Conservation (phyloP, 2,888 invertebrate genomes). For the Limenitis camilla region DNA sequence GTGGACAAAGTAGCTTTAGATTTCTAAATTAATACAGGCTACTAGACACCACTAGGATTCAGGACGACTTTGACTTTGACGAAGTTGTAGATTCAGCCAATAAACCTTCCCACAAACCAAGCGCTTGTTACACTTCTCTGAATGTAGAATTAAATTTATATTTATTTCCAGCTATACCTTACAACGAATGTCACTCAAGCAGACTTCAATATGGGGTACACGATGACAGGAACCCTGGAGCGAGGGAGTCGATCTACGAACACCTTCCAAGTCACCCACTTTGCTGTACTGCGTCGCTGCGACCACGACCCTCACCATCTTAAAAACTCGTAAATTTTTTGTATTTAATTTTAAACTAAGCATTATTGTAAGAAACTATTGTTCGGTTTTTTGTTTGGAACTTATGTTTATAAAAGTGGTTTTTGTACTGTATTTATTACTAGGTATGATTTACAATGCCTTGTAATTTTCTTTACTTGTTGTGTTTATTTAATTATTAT, state of each 20-base stretch:
- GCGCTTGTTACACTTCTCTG: too few relatives aligned
- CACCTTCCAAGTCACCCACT: slow-evolving; percentile 89
- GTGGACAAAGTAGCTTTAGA: too few relatives aligned
- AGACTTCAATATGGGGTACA: slow-evolving; percentile 93
- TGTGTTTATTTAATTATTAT: too few relatives aligned
- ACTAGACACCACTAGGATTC: too few relatives aligned
- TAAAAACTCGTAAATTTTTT: slow-evolving; percentile 45
- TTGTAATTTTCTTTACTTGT: too few relatives aligned
- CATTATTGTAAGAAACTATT: background rate
- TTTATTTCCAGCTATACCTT: slow-evolving; percentile 77
- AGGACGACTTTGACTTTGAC: too few relatives aligned
- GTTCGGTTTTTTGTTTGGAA: background rate
- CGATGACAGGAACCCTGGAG: slow-evolving; percentile 89
- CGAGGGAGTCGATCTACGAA: slow-evolving; percentile 84
- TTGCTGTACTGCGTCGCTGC: slow-evolving; percentile 87
- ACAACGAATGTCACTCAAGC: slow-evolving; percentile 89
- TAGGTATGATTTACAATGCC: background rate
- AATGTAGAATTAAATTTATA: too few relatives aligned
- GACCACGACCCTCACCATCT: slow-evolving; percentile 78
- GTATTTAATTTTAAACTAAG: background rate
- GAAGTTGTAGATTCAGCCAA: too few relatives aligned
- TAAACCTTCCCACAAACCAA: too few relatives aligned
- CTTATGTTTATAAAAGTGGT: too few relatives aligned
- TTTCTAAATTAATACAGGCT: too few relatives aligned
- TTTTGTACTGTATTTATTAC: too few relatives aligned